Evolutionary conservation across 2,797 vertebrate genomes (phyloP).

Genomic region (Rachycentron canadum): DNA sequence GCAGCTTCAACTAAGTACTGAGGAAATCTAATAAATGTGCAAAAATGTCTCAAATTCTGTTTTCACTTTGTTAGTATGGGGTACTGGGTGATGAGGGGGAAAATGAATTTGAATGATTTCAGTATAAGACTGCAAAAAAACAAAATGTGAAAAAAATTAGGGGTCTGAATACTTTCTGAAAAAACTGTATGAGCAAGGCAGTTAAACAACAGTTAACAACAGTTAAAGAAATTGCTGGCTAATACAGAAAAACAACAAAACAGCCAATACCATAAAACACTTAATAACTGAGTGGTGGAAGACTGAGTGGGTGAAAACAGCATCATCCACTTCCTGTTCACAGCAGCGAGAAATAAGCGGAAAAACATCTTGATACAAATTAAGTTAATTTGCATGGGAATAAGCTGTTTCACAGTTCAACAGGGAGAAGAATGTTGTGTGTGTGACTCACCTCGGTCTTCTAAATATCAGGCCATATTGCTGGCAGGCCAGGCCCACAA

Average conservation of each 20-base stretch:
- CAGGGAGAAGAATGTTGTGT: conserved; percentile 7
- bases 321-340: conserved; percentile 15
- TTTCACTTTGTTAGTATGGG: no score
- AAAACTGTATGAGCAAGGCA: not conserved
- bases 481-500: conserved; percentile 96
- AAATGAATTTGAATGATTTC: no score
- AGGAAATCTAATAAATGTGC: no score
- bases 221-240: conserved; percentile 8
- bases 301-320: conserved; percentile 19
- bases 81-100: no score
- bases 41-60: no score
- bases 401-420: not conserved
- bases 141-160: no score
- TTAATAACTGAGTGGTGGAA: conserved; percentile 21
- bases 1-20: no score
- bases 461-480: conserved; percentile 94
- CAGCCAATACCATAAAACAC: conserved; percentile 41
- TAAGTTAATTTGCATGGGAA: conserved; percentile 22
- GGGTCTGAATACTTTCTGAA: no score
- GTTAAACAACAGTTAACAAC: conserved; percentile 21
- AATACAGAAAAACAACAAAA: conserved; percentile 32
- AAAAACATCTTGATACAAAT: conserved; percentile 6
- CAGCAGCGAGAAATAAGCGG: conserved; percentile 16
- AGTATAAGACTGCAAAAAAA: no score
- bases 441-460: conserved; percentile 91